phyloP scores from a whole-genome alignment of 2,797 vertebrate species.

The Leuciscus waleckii region DNA sequence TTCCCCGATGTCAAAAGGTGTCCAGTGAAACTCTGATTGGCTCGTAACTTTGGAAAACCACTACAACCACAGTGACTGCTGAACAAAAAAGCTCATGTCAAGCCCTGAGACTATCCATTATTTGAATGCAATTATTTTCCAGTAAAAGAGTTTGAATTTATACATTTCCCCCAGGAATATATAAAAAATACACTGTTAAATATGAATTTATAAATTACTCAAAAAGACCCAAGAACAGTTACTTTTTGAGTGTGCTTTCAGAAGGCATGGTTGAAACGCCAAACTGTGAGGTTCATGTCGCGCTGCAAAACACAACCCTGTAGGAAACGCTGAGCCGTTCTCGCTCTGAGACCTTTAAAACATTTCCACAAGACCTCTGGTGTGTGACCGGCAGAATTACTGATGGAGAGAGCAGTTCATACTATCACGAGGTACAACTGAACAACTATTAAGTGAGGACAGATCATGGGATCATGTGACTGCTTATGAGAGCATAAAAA shows the following conservation, averaged over 20 bases:
- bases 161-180: background rate
- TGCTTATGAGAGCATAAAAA: background rate
- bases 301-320: background rate
- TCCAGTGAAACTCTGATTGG: no score
- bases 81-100: no score
- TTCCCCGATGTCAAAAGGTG: no score
- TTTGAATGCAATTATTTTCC: background rate
- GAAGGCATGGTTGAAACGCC: background rate
- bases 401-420: background rate
- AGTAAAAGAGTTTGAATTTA: background rate
- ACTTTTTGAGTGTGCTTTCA: background rate
- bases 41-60: no score
- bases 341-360: background rate
- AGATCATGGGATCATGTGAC: background rate
- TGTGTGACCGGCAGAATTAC: background rate
- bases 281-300: background rate
- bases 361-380: background rate
- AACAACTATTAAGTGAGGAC: background rate
- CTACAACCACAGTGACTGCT: rapidly evolving
- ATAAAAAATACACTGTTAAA: background rate
- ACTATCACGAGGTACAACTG: background rate
- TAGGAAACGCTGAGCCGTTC: background rate
- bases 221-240: background rate
- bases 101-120: no score
- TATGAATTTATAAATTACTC: no score